A percentile compares a stretch with the other conserved stretches of the same genome.
Evolutionary conservation across 2,797 vertebrate genomes (phyloP).

Genomic region (Sebastes minor): DNA sequence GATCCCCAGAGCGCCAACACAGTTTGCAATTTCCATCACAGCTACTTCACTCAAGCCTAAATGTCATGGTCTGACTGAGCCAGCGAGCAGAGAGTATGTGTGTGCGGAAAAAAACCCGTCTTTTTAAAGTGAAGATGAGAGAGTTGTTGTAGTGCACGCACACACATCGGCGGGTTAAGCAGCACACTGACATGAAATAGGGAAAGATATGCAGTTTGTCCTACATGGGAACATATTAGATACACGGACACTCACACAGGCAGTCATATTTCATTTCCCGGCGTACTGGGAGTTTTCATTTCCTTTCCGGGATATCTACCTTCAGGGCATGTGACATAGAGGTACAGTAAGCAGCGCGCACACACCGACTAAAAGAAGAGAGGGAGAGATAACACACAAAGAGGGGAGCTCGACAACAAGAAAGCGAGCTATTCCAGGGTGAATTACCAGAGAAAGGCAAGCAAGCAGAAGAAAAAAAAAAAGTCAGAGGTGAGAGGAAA

Average conservation of each 20-base stretch:
- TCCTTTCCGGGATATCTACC: conserved; percentile 50
- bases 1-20: background rate
- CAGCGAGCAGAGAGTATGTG: background rate
- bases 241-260: background rate
- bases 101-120: background rate
- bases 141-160: conserved; percentile 14
- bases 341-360: background rate
- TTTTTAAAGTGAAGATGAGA: conserved; percentile 37
- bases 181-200: conserved; percentile 12
- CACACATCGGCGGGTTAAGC: background rate
- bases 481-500: conserved; percentile 50
- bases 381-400: conserved; percentile 2
- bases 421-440: conserved; percentile 1
- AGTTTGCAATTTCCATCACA: conserved; percentile 12
- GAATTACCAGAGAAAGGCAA: conserved; percentile 28
- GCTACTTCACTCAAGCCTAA: conserved; percentile 28
- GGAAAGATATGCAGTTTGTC: background rate
- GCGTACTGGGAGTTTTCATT: conserved; percentile 46
- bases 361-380: background rate
- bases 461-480: background rate
- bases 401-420: conserved; percentile 8
- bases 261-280: conserved; percentile 47
- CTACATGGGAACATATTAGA: conserved; percentile 39
- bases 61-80: conserved; percentile 47
- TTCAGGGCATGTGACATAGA: conserved; percentile 30